Base-by-base conservation (phyloP, 2,888 invertebrate species). In the Rapana venosa region DNA sequence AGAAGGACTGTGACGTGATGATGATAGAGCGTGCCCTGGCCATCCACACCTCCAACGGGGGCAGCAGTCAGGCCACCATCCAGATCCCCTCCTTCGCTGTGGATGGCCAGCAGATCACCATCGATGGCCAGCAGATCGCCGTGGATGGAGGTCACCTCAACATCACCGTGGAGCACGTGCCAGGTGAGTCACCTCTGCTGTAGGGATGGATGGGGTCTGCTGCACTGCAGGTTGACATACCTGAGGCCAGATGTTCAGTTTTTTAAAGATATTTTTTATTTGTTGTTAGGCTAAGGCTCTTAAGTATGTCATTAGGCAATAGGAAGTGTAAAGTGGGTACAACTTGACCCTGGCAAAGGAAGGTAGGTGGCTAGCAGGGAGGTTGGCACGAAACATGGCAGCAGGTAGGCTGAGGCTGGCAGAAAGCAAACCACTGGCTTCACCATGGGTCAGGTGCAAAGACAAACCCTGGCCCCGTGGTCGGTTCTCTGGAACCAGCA, bases 11-110 rank as follows among this genome's bases (percentile, higher is more conserved):
- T 92, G 95, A 95, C 87, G 92, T 94, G 89, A 93, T 94, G 90
- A 94, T 95, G 94, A 94, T 95, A 58, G 96, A 96, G 90, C 95
- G 95, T 90, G 94, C 95, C 0, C 90, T 95, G 70, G 93, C 94
- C 30, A 94, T 95, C 58, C 94, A 94, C 15, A 94, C 94, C 6
- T 94, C 93, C 35, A 92, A 92, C 32, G 94, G 94, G 11, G 93
- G 93, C 32, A 94, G 93, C 8, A 94, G 94, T 56, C 94, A 95
- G 77, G 94, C 95, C 86, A 95, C 94, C 30, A 94, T 95, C 90
- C 94, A 94, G 92, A 94, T 95, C 81, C 94, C 95, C 0, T 92
- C 92, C 36, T 91, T 93, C 17, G 89, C 92, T 13, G 89, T 91
- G 35, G 93, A 93, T 11, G 92, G 92, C 13, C 93, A 93, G 66